A percentile compares a stretch with the other conserved stretches of the same genome.
Evolutionary conservation across 2,113 vertebrate genomes (phyloP).

Genomic region (Ammodytes marinus): DNA sequence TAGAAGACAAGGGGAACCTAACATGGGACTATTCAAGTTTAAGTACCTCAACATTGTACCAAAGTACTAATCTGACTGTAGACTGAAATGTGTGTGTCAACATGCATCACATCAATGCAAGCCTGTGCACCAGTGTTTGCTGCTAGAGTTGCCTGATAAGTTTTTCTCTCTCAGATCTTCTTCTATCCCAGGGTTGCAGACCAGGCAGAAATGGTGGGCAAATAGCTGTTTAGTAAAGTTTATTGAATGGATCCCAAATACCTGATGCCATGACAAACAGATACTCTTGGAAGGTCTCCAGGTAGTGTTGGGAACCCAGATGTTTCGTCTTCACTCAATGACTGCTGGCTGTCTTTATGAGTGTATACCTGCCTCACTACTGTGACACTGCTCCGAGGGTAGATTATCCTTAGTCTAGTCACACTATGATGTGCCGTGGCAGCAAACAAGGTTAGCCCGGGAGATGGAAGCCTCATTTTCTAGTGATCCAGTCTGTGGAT

Average conservation of each 20-base stretch:
- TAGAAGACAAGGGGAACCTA: no score
- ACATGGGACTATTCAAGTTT: no score
- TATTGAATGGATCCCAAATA: no score
- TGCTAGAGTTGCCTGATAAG: no score
- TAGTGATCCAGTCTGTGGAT: constrained; percentile 21
- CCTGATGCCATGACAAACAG: no score
- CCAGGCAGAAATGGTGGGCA: not conserved
- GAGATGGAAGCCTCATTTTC: constrained; percentile 12
- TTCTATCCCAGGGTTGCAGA: no score
- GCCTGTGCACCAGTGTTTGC: not conserved
- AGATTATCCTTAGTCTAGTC: constrained; percentile 25
- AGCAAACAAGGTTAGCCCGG: constrained; percentile 1
- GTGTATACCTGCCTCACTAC: constrained; percentile 1
- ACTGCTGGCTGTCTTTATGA: constrained; percentile 8
- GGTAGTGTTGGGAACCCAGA: not conserved
- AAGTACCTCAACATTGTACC: no score
- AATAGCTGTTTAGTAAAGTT: not conserved
- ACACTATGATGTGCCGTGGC: constrained; percentile 34
- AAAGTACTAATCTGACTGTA: no score
- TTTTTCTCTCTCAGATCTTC: no score
- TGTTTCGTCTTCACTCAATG: constrained; percentile 11
- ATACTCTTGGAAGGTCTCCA: no score
- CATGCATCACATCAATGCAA: not conserved
- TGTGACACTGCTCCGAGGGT: constrained; percentile 11
- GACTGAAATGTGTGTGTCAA: no score